These are phyloP conservation scores for Pollimyrus isidori DNA, from an alignment of 2,113 vertebrate genomes.

Conservation along the genomic window DNA sequence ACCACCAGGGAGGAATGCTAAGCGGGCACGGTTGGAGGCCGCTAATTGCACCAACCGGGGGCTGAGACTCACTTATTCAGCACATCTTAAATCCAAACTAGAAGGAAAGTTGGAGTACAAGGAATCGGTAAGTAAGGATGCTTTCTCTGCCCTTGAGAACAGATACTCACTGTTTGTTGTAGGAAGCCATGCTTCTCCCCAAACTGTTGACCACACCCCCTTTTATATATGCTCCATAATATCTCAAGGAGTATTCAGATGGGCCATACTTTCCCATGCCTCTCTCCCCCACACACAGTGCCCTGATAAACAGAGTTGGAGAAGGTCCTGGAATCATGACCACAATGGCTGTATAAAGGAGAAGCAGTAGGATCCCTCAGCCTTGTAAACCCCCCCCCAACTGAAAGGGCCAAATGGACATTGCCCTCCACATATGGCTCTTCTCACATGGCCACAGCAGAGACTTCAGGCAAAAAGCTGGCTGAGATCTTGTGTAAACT, in stretches of 20 bases:
- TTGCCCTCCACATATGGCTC: neutral
- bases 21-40: neutral
- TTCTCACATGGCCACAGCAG: neutral
- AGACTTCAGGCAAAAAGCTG: neutral
- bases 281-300: neutral
- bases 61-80: neutral
- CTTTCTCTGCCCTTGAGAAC: neutral
- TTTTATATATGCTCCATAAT: neutral
- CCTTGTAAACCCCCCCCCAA: neutral
- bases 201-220: neutral
- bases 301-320: neutral
- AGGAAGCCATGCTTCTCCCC: neutral
- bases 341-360: neutral
- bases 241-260: neutral
- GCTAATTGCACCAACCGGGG: neutral
- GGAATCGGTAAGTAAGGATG: neutral
- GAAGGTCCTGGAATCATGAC: neutral
- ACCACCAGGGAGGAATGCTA: neutral
- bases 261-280: neutral
- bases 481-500: neutral
- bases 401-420: neutral
- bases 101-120: neutral
- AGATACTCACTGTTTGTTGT: neutral
- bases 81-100: neutral
- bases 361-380: neutral